These are phyloP conservation scores for Caenorhabditis sp. DNA, from an alignment of 2,888 invertebrate species.

Conservation along the genomic window DNA sequence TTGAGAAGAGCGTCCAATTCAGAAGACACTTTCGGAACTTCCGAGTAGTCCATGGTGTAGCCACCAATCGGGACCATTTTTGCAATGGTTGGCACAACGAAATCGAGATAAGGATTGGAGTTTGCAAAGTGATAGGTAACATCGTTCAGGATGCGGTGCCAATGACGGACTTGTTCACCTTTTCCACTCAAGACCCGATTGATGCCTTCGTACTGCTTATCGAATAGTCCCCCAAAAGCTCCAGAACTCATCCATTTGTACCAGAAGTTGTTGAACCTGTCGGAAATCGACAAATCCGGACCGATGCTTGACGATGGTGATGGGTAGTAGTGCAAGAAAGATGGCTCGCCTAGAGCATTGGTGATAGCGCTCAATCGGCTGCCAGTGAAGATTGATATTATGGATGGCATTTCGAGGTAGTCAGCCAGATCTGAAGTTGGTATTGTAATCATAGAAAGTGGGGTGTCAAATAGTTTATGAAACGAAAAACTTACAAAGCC, in stretches of 20 bases:
- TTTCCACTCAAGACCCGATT: conserved; percentile 26
- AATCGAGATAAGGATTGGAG: conserved; percentile 63
- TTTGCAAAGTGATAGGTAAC: conserved; percentile 62
- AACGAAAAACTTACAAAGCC: conserved; percentile 38
- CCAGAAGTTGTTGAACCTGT: conserved; percentile 49
- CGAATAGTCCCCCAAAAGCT: conserved; percentile 31
- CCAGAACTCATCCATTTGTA: conserved; percentile 28
- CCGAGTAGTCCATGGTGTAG: conserved; percentile 5
- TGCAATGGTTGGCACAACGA: conserved; percentile 53
- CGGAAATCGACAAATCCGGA: conserved; percentile 19
- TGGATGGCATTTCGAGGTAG: conserved; percentile 28
- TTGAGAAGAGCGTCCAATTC: conserved; percentile 30
- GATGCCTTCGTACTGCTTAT: conserved; percentile 33
- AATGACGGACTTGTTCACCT: conserved; percentile 25
- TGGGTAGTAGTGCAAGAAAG: conserved; percentile 48
- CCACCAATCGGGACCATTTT: conserved; percentile 64
- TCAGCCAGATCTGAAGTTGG: conserved; percentile 59
- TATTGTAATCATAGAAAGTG: background rate
- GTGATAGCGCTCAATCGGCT: conserved; percentile 32
- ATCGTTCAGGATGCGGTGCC: conserved; percentile 51
- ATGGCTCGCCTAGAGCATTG: conserved; percentile 45
- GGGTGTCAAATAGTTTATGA: background rate
- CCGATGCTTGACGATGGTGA: conserved; percentile 31
- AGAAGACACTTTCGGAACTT: background rate
- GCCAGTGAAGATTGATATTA: conserved; percentile 41